Evolutionary conservation across 2,797 vertebrate genomes (phyloP), one percentile per base, ranked within the genome.

Genomic region (Hybognathus amarus): DNA sequence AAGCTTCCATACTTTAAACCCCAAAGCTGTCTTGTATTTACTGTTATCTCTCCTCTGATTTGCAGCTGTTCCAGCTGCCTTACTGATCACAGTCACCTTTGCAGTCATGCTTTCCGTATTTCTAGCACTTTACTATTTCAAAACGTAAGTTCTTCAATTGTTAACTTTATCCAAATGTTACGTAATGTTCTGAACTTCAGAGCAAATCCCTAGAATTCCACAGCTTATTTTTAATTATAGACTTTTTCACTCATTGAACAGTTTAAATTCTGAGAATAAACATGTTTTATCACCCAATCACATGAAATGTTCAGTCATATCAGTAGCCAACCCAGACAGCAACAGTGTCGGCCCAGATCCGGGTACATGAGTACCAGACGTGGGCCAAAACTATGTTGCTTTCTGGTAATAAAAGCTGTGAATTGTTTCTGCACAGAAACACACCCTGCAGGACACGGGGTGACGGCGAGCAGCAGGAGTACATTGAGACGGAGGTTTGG

Each of bases 21-120:
- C n/a, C 2, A 63, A 8, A 33, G 13, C n/a, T 30, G n/a, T 33
- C 54, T 27, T 85, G 9, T 83, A 40, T 52, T 84, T 1, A 75
- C 70, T 64, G 50, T 70, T 20, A 4, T 78, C 45, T 80, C 2
- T 5, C 68, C 8, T 86, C 59, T 71, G 66, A 47, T 83, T 5
- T 88, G 87, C 30, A 95, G 89, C 63, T 9, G 61, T 87, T 24
- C 91, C 67, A 45, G 93, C 85, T 11, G 85, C 36, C 6, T 73
- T 93, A 45, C 78, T 94, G 82, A 92, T 95, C 85, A 78, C 89
- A n/a, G 90, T 89, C 6, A 69, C 79, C 33, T 92, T 91, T 81
- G 80, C 59, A 2, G 56, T 94, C 45, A 86, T 94, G 27, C 80
- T 94, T 2, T 13, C 80, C n/a, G 86, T 86, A 50, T 9, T 90